Conservation (phyloP, 2,113 vertebrate genomes). For the Nyctibius bracteatus region DNA sequence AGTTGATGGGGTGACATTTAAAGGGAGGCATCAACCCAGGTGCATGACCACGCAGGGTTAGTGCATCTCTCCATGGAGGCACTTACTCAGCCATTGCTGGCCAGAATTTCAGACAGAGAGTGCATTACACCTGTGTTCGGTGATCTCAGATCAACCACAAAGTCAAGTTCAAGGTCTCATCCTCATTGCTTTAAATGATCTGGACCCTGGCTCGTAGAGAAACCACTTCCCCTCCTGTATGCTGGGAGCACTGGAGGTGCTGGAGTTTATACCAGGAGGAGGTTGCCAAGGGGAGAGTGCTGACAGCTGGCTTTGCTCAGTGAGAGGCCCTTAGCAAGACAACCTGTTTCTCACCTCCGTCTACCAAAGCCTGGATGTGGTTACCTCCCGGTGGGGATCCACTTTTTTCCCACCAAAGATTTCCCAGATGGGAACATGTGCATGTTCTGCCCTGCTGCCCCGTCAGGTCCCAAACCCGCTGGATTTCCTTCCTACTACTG, state of each 20-base stretch:
- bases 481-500: not conserved
- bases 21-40: not conserved
- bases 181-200: not conserved
- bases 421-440: not conserved
- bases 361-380: not conserved
- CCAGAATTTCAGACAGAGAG: not conserved
- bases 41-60: fast-evolving
- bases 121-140: fast-evolving
- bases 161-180: not conserved
- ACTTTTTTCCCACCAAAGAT: not conserved
- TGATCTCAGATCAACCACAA: not conserved
- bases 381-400: not conserved
- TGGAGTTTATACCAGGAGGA: not conserved
- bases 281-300: not conserved
- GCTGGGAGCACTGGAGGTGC: not conserved
- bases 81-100: not conserved
- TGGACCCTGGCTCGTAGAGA: not conserved
- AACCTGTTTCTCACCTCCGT: not conserved
- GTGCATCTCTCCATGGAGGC: not conserved
- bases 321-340: not conserved
- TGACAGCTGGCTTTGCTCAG: conserved; percentile 34
- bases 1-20: not conserved
- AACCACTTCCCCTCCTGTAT: not conserved
- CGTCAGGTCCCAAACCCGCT: not conserved
- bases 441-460: not conserved